Percentiles rank a stretch among this genome's conserved stretches.
Evolutionary conservation across 1,140 invertebrate genomes (phyloP).

Genomic region (Pectinophora gossypiella): DNA sequence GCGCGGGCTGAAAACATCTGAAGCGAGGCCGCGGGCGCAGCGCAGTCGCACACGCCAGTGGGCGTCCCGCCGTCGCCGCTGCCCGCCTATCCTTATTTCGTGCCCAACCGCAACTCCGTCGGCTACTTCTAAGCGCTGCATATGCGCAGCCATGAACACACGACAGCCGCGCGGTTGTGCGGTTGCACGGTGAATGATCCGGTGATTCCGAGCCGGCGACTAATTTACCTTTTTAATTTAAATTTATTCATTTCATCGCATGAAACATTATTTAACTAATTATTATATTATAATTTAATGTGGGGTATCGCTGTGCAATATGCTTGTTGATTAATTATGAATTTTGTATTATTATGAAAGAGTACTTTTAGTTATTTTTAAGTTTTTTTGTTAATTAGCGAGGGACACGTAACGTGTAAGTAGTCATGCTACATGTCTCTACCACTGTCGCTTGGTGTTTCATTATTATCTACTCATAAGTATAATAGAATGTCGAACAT

Average conservation of each 20-base stretch:
- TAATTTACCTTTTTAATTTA: not conserved
- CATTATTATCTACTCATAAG: constrained; percentile 27
- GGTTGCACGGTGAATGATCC: too few species aligned
- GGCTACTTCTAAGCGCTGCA: constrained; percentile 46
- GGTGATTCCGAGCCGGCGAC: too few species aligned
- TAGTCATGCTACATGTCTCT: constrained; percentile 9
- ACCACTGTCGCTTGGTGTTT: constrained; percentile 15
- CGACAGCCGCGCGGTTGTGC: not conserved
- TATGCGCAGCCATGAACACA: not conserved
- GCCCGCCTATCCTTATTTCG: constrained; percentile 65
- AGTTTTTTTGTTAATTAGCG: not conserved
- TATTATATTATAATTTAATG: constrained; percentile 54
- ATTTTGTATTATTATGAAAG: constrained; percentile 50
- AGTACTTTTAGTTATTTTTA: constrained; percentile 50
- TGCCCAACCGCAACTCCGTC: constrained; percentile 60
- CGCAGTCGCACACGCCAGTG: constrained; percentile 28
- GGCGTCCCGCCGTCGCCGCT: constrained; percentile 47
- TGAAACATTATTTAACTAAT: constrained; percentile 48
- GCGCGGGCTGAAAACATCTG: constrained; percentile 58
- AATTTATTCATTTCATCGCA: constrained; percentile 25
- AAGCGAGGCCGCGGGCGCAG: constrained; percentile 66
- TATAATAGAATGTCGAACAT: constrained; percentile 38
- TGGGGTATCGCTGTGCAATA: constrained; percentile 67
- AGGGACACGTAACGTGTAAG: not conserved
- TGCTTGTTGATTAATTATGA: constrained; percentile 68